phyloP scores from a whole-genome alignment of 2,113 vertebrate species.

The Odontesthes bonariensis region DNA sequence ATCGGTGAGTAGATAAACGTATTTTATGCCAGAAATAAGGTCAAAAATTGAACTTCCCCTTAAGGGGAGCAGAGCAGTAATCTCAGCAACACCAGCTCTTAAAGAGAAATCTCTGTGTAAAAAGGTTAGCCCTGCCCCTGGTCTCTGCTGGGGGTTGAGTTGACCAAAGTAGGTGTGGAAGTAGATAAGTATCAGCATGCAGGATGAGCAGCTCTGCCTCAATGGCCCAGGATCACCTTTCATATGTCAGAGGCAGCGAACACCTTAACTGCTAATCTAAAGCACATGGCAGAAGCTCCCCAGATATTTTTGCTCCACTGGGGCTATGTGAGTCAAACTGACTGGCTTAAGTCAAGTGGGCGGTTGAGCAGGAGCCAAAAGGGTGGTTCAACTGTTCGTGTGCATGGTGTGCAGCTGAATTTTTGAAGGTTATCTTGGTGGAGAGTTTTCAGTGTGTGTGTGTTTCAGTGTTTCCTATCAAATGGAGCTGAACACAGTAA shows the following conservation, averaged over 20 bases:
- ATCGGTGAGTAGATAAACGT: too few relatives aligned
- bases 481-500: conserved; percentile 37
- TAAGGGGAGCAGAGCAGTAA: background rate
- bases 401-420: background rate
- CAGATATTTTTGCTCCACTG: conserved; percentile 35
- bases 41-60: conserved; percentile 35
- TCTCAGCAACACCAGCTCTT: background rate
- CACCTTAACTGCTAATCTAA: conserved; percentile 59
- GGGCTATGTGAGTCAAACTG: conserved; percentile 16
- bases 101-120: background rate
- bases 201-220: background rate
- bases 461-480: conserved; percentile 39
- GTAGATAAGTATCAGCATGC: conserved; percentile 7
- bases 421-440: conserved; percentile 35
- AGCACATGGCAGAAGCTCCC: conserved; percentile 48
- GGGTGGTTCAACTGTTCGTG: conserved; percentile 3
- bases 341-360: conserved; percentile 46
- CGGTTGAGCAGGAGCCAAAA: background rate
- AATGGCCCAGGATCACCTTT: conserved; percentile 32
- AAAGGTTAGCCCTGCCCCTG: conserved; percentile 12
- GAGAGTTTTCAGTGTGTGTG: conserved; percentile 19
- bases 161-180: conserved; percentile 24
- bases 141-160: conserved; percentile 13
- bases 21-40: too few relatives aligned
- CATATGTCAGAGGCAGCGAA: conserved; percentile 47